Evolutionary conservation across 2,888 invertebrate genomes (phyloP), one percentile per base, ranked within the genome.

Genomic region (Andrena praecox): DNA sequence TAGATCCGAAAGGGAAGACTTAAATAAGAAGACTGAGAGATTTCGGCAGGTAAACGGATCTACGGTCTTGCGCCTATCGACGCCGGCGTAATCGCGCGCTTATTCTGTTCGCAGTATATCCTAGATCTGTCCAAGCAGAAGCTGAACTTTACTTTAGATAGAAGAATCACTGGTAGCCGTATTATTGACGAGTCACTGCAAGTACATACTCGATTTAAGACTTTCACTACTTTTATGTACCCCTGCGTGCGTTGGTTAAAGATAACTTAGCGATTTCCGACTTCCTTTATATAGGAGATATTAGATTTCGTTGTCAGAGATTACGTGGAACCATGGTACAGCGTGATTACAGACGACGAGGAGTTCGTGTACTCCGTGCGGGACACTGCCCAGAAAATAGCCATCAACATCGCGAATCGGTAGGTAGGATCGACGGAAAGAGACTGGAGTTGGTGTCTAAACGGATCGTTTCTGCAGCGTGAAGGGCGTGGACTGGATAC

Each of bases 401-500:
- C 96, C 68, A 96, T 96, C 73, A 96, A 96, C 75, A 94, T 96
- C 90, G 95, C 96, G 50, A 95, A 95, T 88, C 95, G 95, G 95
- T 95, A 88, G 67, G 82, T 67, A 64, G 35, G 8, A 1, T 20
- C 6, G 4, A 24, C 0, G 12, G 0, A 6, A 10, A 20, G 16
- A 10, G 4, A 0, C 0, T 31, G 31, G 10, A 35, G 35, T 0
- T 3, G 35, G 42, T 3, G 42, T 0, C 3, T 33, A 10, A 62
- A 24, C 8, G 7, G 54, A 35, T 31, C 7, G 52, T 29, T 56
- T 66, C 12, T n/a, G 16, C 35, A 95, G 95, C 88, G 94, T 97
- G 63, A 98, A 98, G 95, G 96, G 97, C 92, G 97, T 98, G 16
- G 98, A 99, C 94, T 98, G 98, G 98, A 97, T 98, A 89, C 97